Evolutionary conservation across 2,113 vertebrate species (phyloP), one percentile per base, ranked within the genome.

Genomic region (Carettochelys insculpta): DNA sequence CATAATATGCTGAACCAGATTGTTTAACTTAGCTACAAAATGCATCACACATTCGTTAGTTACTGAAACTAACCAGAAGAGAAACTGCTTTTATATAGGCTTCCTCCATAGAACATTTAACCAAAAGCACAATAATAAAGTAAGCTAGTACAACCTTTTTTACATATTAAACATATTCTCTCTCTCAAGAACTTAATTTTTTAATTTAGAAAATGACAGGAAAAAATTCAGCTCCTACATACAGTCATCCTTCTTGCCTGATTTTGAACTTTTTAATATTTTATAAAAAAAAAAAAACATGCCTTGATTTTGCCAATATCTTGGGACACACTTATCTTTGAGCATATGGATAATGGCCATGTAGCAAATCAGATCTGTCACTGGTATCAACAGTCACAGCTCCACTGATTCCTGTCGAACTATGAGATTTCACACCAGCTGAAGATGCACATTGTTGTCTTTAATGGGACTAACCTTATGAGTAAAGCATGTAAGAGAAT

Each of bases 261-360:
- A 88, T 48, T 90, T 93, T 78, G 48, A 78, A 54, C 76, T 87
- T 45, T 73, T 83, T 89, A 90, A 83, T 87, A 53, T 84, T 90
- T 87, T 91, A 48, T 89, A 94, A 51, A 94, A 91, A 43, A 90
- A 94, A 51, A 94, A 91, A 43, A 90, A 51, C 4, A 11, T 52
- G 34, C 13, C n/a, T 86, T 58, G 25, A 79, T 86, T 25, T 82
- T 88, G 51, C 48, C 92, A 90, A 93, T 88, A 61, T 3, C 2
- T 6, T 3, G 41, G 20, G 51, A 56, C 54, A n/a, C 19, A 14
- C 34, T 65, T 65, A 41, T 81, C 61, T 56, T 87, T 83, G 87
- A 85, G 89, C 92, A 80, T 3, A n/a, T 89, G 51, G 25, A 25
- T 86, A 79, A 77, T 89, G 84, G 78, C 73, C 71, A 29, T 79